Conservation (phyloP, 1,140 invertebrate species). For the Microplitis mediator region DNA sequence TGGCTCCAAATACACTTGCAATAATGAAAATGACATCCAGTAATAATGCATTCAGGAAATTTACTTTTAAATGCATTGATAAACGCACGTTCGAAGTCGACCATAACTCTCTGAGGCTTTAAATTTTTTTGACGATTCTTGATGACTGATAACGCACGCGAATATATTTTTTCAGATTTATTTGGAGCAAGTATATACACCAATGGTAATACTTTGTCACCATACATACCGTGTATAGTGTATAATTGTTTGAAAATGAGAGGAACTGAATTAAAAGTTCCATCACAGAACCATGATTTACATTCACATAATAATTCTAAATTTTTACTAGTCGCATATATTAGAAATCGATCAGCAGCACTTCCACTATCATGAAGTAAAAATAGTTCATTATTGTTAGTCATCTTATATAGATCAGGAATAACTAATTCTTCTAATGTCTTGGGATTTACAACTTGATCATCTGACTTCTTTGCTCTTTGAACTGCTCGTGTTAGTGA, state of each 20-base stretch:
- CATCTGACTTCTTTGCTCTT: not conserved
- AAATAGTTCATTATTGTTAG: not conserved
- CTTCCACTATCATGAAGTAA: not conserved
- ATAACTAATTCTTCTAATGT: not conserved
- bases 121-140: not conserved
- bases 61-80: constrained; percentile 10
- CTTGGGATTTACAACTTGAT: not conserved
- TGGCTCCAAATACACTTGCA: constrained; percentile 28
- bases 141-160: not conserved
- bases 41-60: constrained; percentile 14
- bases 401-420: not conserved
- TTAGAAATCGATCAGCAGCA: not conserved
- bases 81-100: constrained; percentile 24
- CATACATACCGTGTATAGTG: not conserved
- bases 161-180: constrained; percentile 10
- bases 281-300: constrained; percentile 1
- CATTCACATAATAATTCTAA: not conserved
- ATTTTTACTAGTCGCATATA: not conserved
- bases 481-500: not conserved
- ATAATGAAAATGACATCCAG: constrained; percentile 33
- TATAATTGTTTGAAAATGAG: constrained; percentile 11
- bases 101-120: constrained; percentile 6
- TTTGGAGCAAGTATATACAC: not conserved
- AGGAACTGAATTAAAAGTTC: not conserved
- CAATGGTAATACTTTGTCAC: constrained; percentile 7